Base-by-base conservation (phyloP, 1,140 invertebrate species). In the Drosophila tristis region DNA sequence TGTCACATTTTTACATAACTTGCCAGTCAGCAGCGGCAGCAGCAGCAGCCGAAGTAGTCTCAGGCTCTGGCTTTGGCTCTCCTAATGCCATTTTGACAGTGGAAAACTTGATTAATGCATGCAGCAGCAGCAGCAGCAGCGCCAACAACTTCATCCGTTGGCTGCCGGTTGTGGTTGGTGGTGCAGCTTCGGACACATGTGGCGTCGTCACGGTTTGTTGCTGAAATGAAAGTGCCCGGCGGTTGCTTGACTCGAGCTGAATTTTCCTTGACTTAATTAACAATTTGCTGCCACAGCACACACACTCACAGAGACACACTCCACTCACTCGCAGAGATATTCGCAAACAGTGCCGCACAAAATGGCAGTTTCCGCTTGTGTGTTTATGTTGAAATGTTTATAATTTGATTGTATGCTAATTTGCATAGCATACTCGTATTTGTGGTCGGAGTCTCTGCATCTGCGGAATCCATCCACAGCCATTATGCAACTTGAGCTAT, bases 381-480 rank as follows among this genome's bases (percentile, higher is more conserved):
- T 78, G 68, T 55, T 75, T 75, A 68, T 78, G 79, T 74, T 71
- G 78, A 81, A 84, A 84, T 84, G 62, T 79, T 84, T 84, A 84
- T 72, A 84, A 79, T 75, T 76, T 84, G 80, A 84, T 84, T 84
- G 80, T 84, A 84, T 84, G 76, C 80, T 79, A 84, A 84, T 84
- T 76, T 79, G 63, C 64, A 82, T 74, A 68, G 67, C 23, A 48
- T 20, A 6, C 50, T 26, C 43, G 51, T 59, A 29, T 45, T 39
- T 42, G 26, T 39, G 5, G 53, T 31, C 65, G 50, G 58, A 71
- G 58, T 72, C 39, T 55, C 53, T 29, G 1, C 35, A 39, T 39
- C 35, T 39, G 35, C 35, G 35, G 35, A 39, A 13, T 39, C 35
- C 35, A 39, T 39, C 23, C 23, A 25, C 4, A 13, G 35, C 35